Base-by-base conservation (phyloP, 1,140 invertebrate genomes). In the Drosophila malerkotliana region DNA sequence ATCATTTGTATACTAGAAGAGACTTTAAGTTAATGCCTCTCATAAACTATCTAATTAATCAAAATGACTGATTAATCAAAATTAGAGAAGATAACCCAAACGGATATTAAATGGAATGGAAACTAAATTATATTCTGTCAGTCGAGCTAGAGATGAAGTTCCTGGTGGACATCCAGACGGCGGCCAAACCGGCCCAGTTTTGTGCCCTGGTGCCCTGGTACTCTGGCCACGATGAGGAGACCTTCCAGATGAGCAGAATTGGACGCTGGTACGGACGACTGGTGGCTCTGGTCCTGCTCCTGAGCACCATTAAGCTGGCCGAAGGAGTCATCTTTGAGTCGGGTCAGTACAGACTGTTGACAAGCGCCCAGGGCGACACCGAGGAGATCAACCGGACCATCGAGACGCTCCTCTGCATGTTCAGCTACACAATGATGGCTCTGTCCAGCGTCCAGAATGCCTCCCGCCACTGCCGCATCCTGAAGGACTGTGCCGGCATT, bases 381-480 rank as follows among this genome's bases (percentile, higher is more conserved):
- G 83, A 88, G 55, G 79, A 84, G 32, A 88, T 89, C 10, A 88
- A 88, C 47, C 55, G 76, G 4, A 88, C 84, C 15, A 89, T 88
- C 10, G 83, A 88, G 68, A 88, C 83, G 12, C 67, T 88, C 0
- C 79, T 88, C 28, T 88, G 83, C 64, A 89, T 88, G 1, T 34
- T 37, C 14, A 89, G 84, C 52, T 88, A 88, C 14, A 88, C 84
- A 4, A 63, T 79, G 51, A 79, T 89, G 49, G 76, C 72, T 0
- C 2, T 77, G 6, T 66, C 83, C 0, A 71, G 76, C 24, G 72
- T 84, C 0, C 34, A 77, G 6, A 89, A 89, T 45, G 51, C 57
- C 0, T 30, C 66, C 6, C 61, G 64, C 3, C 83, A 88, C 24
- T 88, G 34, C 62, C 76, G 79, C n/a, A 74, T 69, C 1, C 41